Evolutionary conservation across 2,888 invertebrate species (phyloP).

Genomic region (Mimas tiliae): DNA sequence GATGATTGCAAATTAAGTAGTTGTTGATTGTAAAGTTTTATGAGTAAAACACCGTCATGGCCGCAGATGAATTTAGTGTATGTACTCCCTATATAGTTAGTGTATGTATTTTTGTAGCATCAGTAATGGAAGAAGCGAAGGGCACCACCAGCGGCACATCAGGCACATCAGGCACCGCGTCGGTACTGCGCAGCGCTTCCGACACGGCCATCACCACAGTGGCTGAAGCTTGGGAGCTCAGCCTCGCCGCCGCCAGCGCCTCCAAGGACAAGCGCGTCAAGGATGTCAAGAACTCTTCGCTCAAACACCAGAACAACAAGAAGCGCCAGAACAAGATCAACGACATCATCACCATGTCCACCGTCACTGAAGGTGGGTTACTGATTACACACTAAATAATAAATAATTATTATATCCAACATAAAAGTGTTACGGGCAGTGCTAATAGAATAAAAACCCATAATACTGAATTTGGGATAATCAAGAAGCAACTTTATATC

Average conservation of each 20-base stretch:
- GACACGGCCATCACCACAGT: constrained; percentile 92
- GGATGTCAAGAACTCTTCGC: constrained; percentile 88
- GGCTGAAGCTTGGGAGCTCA: constrained; percentile 91
- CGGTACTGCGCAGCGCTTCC: constrained; percentile 86
- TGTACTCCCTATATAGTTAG: no score
- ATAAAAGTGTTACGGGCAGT: no score
- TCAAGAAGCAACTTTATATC: no score
- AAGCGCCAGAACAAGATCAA: constrained; percentile 65
- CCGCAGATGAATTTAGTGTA: no score
- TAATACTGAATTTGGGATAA: no score
- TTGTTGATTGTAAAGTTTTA: no score
- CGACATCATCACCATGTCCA: constrained; percentile 51
- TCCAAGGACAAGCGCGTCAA: constrained; percentile 96
- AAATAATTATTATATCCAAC: no score
- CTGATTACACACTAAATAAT: no score
- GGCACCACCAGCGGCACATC: constrained; percentile 29
- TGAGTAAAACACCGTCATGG: no score
- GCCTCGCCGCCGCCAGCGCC: constrained; percentile 93
- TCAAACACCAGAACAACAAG: constrained; percentile 73
- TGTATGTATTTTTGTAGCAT: constrained; percentile 53
- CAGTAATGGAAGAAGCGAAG: constrained; percentile 62
- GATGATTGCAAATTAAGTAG: no score
- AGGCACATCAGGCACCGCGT: constrained; percentile 82
- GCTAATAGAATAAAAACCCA: no score
- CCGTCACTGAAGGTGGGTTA: constrained; percentile 57